phyloP scores from a whole-genome alignment of 2,113 vertebrate genomes.

The Seriola quinqueradiata region DNA sequence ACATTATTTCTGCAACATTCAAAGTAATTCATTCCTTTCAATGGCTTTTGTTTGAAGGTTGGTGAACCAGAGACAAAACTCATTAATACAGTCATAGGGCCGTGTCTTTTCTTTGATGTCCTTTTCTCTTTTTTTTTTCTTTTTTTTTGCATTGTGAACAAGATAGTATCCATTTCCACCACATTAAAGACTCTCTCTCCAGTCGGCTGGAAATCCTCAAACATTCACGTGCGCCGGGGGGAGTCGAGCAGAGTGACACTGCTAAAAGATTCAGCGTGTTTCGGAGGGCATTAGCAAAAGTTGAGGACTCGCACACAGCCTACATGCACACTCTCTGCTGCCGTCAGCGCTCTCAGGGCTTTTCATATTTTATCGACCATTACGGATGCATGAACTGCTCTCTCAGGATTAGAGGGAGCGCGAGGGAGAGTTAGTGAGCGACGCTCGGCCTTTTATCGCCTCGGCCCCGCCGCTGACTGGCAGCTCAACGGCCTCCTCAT shows the following conservation, averaged over 20 bases:
- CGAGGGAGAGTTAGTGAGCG: conserved; percentile 27
- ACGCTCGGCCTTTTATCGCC: conserved; percentile 32
- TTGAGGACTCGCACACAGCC: conserved; percentile 35
- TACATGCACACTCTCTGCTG: conserved; percentile 43
- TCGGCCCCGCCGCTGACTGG: conserved; percentile 48
- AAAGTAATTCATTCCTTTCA: conserved; percentile 25
- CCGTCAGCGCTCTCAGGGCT: conserved; percentile 59
- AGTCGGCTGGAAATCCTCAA: conserved; percentile 55
- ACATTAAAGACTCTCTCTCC: conserved; percentile 63
- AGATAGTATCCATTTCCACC: conserved; percentile 58
- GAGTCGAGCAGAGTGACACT: conserved; percentile 48
- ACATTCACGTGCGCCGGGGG: conserved; percentile 37
- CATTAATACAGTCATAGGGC: conserved; percentile 12
- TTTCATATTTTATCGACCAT: conserved; percentile 74
- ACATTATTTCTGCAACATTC: conserved; percentile 9
- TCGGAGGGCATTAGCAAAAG: conserved; percentile 49
- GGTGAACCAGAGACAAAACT: conserved; percentile 35
- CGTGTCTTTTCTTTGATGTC: conserved; percentile 49
- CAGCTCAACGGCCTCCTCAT: conserved; percentile 36
- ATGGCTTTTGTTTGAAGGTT: conserved; percentile 29
- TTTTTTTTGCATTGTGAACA: conserved; percentile 49
- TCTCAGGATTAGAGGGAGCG: conserved; percentile 61
- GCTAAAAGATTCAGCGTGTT: conserved; percentile 57
- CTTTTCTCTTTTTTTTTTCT: not conserved
- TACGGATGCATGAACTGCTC: conserved; percentile 72